Evolutionary conservation across 2,113 vertebrate genomes (phyloP), one percentile per base, ranked within the genome.

Genomic region (Notiomystis cincta): DNA sequence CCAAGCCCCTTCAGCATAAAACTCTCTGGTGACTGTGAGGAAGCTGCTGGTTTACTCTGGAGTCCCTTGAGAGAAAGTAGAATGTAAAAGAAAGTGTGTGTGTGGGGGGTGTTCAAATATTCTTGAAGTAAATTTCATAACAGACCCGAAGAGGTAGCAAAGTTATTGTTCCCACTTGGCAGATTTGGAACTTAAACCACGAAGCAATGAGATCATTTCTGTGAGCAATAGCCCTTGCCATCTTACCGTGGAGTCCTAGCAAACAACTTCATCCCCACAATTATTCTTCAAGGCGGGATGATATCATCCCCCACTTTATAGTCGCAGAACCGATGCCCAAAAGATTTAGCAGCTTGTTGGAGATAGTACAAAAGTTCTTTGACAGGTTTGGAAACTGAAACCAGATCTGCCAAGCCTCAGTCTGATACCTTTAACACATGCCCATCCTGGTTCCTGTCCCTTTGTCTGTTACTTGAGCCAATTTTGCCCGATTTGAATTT

Each of bases 121-220:
- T 92, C 79, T 67, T 48, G 44, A 89, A 79, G 21, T 93, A 95
- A 97, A 82, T 87, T 88, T 87, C 88, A 71, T 93, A 96, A 89
- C 92, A 96, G 95, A 96, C 82, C 64, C 48, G 85, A 95, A 90
- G 65, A 96, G 70, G 93, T 95, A 97, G 95, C 77, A 65, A 87
- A 89, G 84, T 96, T 95, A 96, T 94, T 96, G 88, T 88, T 95
- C 95, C 96, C 96, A 35, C 37, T 86, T 89, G 90, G 72, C 56
- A 96, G 85, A 93, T 96, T 95, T 96, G 93, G 90, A 96, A 95
- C 25, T 13, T 50, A 84, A 96, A 90, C 91, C 73, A 30, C 75
- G 24, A 64, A 91, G 77, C 87, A 87, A 85, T 97, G 96, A 97
- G 89, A 40, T 97, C 42, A 97, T 96, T 89, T 71, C 80, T 94